These are phyloP conservation scores for Gortyna flavago DNA, from an alignment of 2,888 invertebrate genomes.

Conservation along the genomic window DNA sequence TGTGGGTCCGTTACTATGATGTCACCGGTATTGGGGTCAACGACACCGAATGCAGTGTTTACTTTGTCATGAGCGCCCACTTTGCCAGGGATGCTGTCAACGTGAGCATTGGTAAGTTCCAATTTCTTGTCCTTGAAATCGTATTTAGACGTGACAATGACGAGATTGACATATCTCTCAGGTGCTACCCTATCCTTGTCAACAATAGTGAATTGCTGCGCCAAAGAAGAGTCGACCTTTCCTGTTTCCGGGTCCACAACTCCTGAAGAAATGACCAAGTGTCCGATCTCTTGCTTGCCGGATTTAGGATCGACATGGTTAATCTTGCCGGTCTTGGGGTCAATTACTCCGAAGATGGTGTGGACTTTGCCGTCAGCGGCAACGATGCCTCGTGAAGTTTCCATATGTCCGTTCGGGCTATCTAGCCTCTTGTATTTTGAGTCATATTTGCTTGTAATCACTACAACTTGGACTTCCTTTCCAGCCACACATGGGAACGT, in stretches of 20 bases:
- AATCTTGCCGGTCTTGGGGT: conserved; percentile 89
- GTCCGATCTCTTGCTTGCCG: conserved; percentile 90
- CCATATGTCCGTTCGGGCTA: conserved; percentile 88
- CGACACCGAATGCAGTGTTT: conserved; percentile 88
- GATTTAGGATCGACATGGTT: conserved; percentile 89
- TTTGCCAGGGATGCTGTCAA: conserved; percentile 79
- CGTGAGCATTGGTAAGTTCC: conserved; percentile 84
- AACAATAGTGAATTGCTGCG: conserved; percentile 87
- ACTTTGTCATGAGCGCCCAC: conserved; percentile 85
- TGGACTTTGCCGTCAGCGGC: conserved; percentile 85
- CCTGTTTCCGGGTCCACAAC: conserved; percentile 90
- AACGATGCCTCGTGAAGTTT: conserved; percentile 86
- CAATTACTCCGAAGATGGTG: conserved; percentile 88
- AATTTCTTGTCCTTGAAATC: conserved; percentile 86
- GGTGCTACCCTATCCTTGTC: conserved; percentile 78
- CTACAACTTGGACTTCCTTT: conserved; percentile 88
- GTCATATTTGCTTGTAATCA: conserved; percentile 90
- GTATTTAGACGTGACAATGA: conserved; percentile 88
- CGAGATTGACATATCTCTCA: conserved; percentile 84
- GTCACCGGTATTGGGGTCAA: conserved; percentile 89
- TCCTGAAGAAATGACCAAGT: conserved; percentile 89
- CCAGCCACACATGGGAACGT: conserved; percentile 82
- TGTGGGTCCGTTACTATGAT: conserved; percentile 89
- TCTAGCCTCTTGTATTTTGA: conserved; percentile 89
- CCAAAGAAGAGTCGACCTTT: conserved; percentile 88